Percentiles rank a stretch among this genome's conserved stretches.
These are phyloP conservation scores for Drosophila prolongata DNA, from an alignment of 2,888 invertebrate genomes.

Conservation along the genomic window DNA sequence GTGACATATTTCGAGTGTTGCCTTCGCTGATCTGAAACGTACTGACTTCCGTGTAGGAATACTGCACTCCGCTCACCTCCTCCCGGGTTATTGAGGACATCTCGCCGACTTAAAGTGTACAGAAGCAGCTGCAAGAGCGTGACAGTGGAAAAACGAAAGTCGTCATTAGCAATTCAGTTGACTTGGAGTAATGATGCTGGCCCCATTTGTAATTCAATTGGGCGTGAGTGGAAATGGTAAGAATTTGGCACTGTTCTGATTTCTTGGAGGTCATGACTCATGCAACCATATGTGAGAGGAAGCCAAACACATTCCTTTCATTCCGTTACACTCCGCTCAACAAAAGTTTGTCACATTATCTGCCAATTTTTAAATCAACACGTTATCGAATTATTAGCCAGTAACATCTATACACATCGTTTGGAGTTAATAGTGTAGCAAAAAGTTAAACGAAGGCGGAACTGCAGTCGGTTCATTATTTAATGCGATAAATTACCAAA, in stretches of 20 bases:
- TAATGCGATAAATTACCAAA: conserved; percentile 12
- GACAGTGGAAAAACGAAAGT: conserved; percentile 25
- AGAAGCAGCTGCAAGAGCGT: conserved; percentile 58
- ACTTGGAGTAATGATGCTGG: conserved; percentile 36
- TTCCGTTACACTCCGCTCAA: background rate
- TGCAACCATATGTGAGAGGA: conserved; percentile 9
- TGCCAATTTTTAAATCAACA: conserved; percentile 2
- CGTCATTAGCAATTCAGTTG: conserved; percentile 18
- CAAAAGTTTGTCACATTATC: conserved; percentile 4
- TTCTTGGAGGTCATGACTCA: conserved; percentile 8
- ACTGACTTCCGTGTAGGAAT: conserved; percentile 82
- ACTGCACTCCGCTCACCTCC: conserved; percentile 56
- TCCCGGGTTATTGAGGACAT: conserved; percentile 81
- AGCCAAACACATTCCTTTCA: conserved; percentile 2
- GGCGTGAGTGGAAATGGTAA: conserved; percentile 17
- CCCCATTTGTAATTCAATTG: conserved; percentile 50
- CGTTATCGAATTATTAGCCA: conserved; percentile 21
- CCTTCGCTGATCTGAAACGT: conserved; percentile 82
- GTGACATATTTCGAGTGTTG: conserved; percentile 82
- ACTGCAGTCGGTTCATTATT: conserved; percentile 25
- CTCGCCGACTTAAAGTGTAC: conserved; percentile 49
- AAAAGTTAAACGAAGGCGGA: conserved; percentile 5
- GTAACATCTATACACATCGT: conserved; percentile 2
- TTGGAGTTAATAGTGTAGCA: background rate
- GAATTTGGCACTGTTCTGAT: conserved; percentile 3